Base-by-base conservation (phyloP, 1,140 invertebrate genomes). In the Pseudachorutes palmiensis region DNA sequence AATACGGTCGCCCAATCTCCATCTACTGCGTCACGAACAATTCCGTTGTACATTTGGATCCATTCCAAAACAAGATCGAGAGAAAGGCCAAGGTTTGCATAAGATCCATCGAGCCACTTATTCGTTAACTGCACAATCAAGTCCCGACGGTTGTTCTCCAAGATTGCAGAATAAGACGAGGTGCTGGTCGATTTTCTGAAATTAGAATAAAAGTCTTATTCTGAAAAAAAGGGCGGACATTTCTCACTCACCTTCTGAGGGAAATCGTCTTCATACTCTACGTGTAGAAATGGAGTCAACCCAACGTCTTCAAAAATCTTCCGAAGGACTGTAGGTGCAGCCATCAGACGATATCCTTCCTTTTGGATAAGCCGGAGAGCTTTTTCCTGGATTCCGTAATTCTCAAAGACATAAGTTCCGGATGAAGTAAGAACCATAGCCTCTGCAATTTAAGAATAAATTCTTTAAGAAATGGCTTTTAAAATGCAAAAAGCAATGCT, bases 1-100 rank as follows among this genome's bases (percentile, higher is more conserved):
- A 71, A 65, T 24, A 71, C 9, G 30, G 67, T 63, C 19, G 51
- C 36, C 72, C 72, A 74, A 28, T 74, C 70, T 24, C 58, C n/a
- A 41, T 70, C 68, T 1, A 67, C 70, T 2, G 58, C 29, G 19
- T 19, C 26, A 24, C 70, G 30, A 30, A 74, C 32, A 32, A 57
- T 30, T 19, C 48, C 28, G 19, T 60, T 58, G 26, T 64, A 62
- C 31, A 41, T 26, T 1, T 16, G 26, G 22, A 74, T 66, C 72
- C 72, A 74, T 12, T 68, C 59, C 31, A 74, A 62, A 36, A 74
- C 71, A 1, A 74, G 60, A 70, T 74, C 68, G 30, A 74, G 36
- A 0, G 70, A 70, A 41, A 70, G 71, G 1, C 72, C 72, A 9
- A 71, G 65, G 62, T 74, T 71, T 14, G 68, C 62, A 60, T 31